Conservation (phyloP, 2,888 invertebrate species). For the Alcis repandata region DNA sequence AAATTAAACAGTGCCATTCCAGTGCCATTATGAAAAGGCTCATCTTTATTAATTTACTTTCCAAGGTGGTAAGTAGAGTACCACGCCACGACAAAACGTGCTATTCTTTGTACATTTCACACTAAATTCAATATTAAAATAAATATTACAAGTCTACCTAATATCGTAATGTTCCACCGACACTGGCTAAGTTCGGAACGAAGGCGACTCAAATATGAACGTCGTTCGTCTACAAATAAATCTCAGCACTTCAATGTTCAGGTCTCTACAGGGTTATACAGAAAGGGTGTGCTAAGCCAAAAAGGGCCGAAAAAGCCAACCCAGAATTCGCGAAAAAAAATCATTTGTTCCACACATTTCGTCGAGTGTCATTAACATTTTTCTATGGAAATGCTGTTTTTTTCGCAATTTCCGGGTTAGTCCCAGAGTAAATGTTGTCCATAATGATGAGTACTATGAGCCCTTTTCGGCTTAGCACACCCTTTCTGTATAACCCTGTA, state of each 20-base stretch:
- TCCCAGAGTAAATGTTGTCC: no score
- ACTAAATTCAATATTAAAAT: conserved; percentile 7
- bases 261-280: conserved; percentile 15
- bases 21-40: not conserved
- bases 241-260: not conserved
- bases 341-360: no score
- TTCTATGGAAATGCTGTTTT: no score
- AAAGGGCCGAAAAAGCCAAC: no score
- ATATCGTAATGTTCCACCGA: conserved; percentile 1
- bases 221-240: not conserved
- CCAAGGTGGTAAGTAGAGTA: not conserved
- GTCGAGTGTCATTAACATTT: no score
- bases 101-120: conserved; percentile 13
- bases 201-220: not conserved
- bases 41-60: conserved; percentile 6
- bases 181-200: not conserved
- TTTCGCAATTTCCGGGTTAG: no score
- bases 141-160: conserved; percentile 11
- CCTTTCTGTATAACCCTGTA: no score
- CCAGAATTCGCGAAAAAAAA: no score
- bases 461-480: no score
- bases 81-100: not conserved
- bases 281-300: no score
- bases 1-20: conserved; percentile 7
- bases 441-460: no score